Conservation (phyloP, 1,140 invertebrate genomes). For the Zaprionus gabonicus region DNA sequence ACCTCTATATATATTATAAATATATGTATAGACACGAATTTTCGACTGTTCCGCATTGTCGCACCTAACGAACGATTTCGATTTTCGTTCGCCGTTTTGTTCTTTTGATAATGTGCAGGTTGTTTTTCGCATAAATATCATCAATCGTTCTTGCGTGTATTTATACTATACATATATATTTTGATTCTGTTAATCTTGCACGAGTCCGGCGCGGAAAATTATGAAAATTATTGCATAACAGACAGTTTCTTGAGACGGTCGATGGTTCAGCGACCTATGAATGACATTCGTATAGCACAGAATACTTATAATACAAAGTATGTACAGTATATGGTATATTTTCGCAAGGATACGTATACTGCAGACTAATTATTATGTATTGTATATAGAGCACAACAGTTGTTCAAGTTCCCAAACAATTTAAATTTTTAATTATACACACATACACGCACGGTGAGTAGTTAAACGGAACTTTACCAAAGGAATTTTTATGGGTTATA, state of each 20-base stretch:
- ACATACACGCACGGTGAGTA: background rate
- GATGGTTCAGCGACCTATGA: slow-evolving; percentile 66
- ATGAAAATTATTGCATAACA: background rate
- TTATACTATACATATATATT: slow-evolving; percentile 33
- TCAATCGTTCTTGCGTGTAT: slow-evolving; percentile 13
- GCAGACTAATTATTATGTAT: background rate
- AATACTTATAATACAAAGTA: background rate
- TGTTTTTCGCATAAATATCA: slow-evolving; percentile 46
- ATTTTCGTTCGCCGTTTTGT: background rate
- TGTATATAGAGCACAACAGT: slow-evolving; percentile 20
- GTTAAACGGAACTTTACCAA: slow-evolving; percentile 50
- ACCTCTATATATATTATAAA: slow-evolving; percentile 20
- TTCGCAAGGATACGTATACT: slow-evolving; percentile 44
- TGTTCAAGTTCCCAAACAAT: slow-evolving; percentile 46
- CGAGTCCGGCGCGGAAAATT: slow-evolving; percentile 32
- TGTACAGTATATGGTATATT: no score
- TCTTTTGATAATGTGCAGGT: slow-evolving; percentile 58
- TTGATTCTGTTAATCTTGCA: slow-evolving; percentile 25
- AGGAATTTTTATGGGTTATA: slow-evolving; percentile 48
- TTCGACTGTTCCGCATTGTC: slow-evolving; percentile 72
- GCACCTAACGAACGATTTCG: slow-evolving; percentile 42
- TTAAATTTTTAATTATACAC: slow-evolving; percentile 22
- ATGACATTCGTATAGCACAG: slow-evolving; percentile 51
- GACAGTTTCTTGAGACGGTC: background rate
- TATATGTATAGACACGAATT: slow-evolving; percentile 5